These are phyloP conservation scores for Leucosticte australis DNA, from an alignment of 2,113 vertebrate species.

Conservation along the genomic window DNA sequence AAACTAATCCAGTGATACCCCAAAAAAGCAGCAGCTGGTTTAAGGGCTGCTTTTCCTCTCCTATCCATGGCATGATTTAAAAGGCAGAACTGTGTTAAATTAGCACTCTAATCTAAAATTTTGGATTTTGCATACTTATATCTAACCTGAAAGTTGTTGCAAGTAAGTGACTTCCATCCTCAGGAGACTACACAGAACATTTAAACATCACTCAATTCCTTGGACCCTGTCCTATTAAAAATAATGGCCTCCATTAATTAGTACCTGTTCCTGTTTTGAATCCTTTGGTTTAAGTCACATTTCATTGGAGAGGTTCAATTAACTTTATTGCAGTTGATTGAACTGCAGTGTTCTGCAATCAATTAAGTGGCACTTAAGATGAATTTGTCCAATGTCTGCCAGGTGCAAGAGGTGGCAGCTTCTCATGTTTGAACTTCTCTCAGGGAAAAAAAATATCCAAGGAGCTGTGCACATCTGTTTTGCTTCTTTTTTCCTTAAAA, in stretches of 20 bases:
- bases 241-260: conserved; percentile 51
- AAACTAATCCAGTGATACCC: too few species aligned
- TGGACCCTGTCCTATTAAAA: conserved; percentile 25
- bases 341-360: conserved; percentile 1
- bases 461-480: not conserved
- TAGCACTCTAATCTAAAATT: not conserved
- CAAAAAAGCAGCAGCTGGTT: not conserved
- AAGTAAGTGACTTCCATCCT: not conserved
- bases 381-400: conserved; percentile 3
- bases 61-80: not conserved
- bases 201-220: not conserved
- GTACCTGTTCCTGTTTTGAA: conserved; percentile 14
- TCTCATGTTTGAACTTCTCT: not conserved
- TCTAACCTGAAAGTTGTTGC: not conserved
- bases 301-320: conserved; percentile 43
- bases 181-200: not conserved
- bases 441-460: not conserved
- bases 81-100: not conserved
- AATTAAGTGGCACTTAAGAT: conserved; percentile 32
- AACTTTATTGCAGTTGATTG: conserved; percentile 56
- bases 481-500: not conserved
- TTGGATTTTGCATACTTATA: not conserved
- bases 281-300: not conserved
- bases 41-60: not conserved
- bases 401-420: conserved; percentile 4